Percentiles rank a stretch among this genome's conserved stretches.
phyloP scores from a whole-genome alignment of 2,888 invertebrate genomes.

The Pristionchus japonicus region DNA sequence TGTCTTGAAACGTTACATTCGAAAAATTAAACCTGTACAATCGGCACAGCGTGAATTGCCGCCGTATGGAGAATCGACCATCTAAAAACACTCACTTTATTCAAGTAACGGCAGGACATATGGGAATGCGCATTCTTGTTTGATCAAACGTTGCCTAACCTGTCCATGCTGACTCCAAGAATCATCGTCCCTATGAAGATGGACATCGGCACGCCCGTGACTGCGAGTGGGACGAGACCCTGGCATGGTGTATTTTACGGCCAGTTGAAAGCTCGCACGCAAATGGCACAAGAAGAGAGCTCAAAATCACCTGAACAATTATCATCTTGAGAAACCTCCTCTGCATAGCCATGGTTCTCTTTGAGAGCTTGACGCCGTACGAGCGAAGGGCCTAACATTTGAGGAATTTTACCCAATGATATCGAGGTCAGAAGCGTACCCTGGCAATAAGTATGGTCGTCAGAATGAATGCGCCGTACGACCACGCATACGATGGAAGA shows the following conservation, averaged over 20 bases:
- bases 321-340: not conserved
- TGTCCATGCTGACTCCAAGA: not conserved
- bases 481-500: not conserved
- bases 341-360: not conserved
- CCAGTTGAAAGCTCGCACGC: no score
- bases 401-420: no score
- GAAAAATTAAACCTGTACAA: not conserved
- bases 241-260: not conserved
- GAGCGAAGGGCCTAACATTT: not conserved
- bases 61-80: not conserved
- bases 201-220: not conserved
- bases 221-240: not conserved
- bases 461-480: not conserved
- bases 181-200: constrained; percentile 22
- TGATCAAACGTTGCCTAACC: not conserved
- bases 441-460: not conserved
- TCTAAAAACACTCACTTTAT: no score
- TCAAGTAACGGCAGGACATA: no score
- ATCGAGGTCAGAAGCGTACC: not conserved
- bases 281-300: no score
- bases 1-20: no score
- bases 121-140: no score
- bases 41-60: not conserved
- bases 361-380: not conserved
- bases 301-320: not conserved